Percentiles rank a stretch among this genome's conserved stretches.
Evolutionary conservation across 2,888 invertebrate genomes (phyloP).

Genomic region (Xestobium rufovillosum): DNA sequence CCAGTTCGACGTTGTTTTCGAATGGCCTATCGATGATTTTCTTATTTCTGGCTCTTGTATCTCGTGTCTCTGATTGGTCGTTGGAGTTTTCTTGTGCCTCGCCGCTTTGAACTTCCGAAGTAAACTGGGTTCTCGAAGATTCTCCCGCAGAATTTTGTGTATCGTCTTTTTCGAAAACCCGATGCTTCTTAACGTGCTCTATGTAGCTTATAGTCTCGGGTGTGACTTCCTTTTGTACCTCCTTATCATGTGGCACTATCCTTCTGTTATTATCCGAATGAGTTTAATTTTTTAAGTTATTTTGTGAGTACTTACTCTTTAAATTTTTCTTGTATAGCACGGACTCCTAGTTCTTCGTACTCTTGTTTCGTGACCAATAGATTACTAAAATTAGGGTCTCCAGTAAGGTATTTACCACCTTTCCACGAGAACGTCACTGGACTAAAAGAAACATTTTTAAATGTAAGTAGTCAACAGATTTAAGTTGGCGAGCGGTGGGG

Average conservation of each 20-base stretch:
- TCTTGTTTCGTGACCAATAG: conserved; percentile 72
- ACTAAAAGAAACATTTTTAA: conserved; percentile 40
- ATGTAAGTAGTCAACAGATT: too few relatives aligned
- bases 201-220: conserved; percentile 20
- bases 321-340: conserved; percentile 50
- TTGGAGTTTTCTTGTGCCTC: too few relatives aligned
- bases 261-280: too few relatives aligned
- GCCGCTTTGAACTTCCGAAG: too few relatives aligned
- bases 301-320: conserved; percentile 39
- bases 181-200: conserved; percentile 22
- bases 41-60: too few relatives aligned
- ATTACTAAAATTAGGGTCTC: conserved; percentile 63
- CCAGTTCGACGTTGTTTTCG: too few relatives aligned
- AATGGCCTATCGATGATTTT: too few relatives aligned
- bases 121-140: too few relatives aligned
- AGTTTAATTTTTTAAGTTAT: conserved; percentile 7
- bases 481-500: too few relatives aligned
- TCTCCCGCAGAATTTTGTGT: too few relatives aligned
- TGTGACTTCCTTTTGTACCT: conserved; percentile 9
- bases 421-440: conserved; percentile 83
- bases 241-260: conserved; percentile 14
- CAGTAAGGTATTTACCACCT: conserved; percentile 71
- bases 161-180: conserved; percentile 21
- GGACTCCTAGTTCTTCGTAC: conserved; percentile 80
- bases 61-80: too few relatives aligned